Conservation (phyloP, 2,888 invertebrate species). For the Cheiracanthium punctorium region DNA sequence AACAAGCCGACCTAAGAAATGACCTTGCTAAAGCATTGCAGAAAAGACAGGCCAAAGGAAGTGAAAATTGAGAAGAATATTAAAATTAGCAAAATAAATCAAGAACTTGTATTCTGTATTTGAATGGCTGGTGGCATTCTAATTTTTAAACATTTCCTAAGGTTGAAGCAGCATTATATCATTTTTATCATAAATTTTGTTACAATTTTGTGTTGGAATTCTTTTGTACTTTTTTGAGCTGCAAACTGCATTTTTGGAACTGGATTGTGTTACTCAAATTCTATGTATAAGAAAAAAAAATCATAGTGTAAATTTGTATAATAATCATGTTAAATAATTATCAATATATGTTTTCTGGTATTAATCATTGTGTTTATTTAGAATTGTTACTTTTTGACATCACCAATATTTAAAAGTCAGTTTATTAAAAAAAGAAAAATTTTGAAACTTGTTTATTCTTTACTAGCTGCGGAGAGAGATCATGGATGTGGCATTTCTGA, state of each 20-base stretch:
- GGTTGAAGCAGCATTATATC: conserved; percentile 13
- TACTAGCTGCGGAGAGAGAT: too few species aligned
- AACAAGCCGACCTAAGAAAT: conserved; percentile 88
- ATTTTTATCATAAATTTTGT: conserved; percentile 12
- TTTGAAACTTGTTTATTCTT: too few species aligned
- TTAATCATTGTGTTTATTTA: conserved; percentile 1
- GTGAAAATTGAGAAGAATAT: conserved; percentile 52
- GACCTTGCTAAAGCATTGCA: conserved; percentile 89
- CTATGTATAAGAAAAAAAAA: conserved; percentile 20
- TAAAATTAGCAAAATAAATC: conserved; percentile 41
- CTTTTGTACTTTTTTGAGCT: conserved; percentile 23
- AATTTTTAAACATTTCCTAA: conserved; percentile 21
- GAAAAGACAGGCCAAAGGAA: conserved; percentile 84
- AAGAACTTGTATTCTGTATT: neutral
- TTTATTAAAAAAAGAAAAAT: too few species aligned
- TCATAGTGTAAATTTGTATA: conserved; percentile 36
- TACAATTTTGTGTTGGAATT: conserved; percentile 6
- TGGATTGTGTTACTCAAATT: neutral
- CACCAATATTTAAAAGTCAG: too few species aligned
- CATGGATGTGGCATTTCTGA: too few species aligned
- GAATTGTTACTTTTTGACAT: neutral
- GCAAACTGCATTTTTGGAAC: neutral
- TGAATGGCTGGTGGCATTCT: conserved; percentile 19
- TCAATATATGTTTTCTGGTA: conserved; percentile 39
- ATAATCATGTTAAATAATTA: conserved; percentile 37